These are phyloP conservation scores for Limnephilus rhombicus DNA, from an alignment of 2,888 invertebrate species.

Conservation along the genomic window DNA sequence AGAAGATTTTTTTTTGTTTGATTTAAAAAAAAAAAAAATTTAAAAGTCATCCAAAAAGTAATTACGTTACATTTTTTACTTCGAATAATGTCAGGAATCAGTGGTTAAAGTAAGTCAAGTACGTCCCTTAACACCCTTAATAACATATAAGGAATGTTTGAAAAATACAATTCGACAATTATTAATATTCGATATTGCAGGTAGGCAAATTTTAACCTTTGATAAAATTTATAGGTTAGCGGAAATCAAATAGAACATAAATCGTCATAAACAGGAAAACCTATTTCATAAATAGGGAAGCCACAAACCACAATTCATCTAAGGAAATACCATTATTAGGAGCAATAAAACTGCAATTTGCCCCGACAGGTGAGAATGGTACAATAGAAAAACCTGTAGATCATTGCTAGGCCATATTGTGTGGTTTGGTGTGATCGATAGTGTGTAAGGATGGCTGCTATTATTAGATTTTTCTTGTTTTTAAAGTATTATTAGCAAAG, in stretches of 20 bases:
- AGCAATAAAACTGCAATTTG: neutral
- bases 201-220: neutral
- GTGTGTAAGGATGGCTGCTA: neutral
- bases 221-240: neutral
- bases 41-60: no score
- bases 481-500: neutral
- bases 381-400: neutral
- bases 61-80: no score
- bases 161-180: no score
- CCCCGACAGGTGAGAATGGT: neutral
- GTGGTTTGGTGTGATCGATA: neutral
- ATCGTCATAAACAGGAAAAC: neutral
- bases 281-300: neutral
- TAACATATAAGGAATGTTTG: no score
- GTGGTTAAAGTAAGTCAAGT: no score
- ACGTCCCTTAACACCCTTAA: no score
- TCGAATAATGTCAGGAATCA: no score
- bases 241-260: neutral
- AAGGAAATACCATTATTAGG: neutral
- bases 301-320: neutral
- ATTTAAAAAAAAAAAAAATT: no score
- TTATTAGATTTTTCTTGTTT: neutral
- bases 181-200: neutral
- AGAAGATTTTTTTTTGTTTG: no score
- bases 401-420: neutral